Evolutionary conservation across 2,888 invertebrate species (phyloP).

Genomic region (Agrilus mali): DNA sequence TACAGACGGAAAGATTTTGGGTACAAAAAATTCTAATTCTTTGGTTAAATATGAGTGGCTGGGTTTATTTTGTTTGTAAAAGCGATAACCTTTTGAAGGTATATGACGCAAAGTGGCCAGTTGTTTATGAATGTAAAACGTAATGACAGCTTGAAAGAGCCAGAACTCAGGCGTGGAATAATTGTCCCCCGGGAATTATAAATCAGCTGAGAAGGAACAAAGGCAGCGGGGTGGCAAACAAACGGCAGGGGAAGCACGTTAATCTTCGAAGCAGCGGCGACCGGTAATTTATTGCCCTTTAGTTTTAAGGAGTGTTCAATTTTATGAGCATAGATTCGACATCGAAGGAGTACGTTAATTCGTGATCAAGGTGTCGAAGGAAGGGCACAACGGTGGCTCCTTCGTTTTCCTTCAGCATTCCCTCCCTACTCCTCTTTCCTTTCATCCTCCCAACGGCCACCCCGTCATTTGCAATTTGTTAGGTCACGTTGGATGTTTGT

Average conservation of each 20-base stretch:
- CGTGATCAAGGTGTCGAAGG: conserved; percentile 16
- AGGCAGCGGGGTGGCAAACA: conserved; percentile 17
- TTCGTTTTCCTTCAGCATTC: no score
- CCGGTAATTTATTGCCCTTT: conserved; percentile 33
- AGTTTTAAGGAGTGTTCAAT: conserved; percentile 34
- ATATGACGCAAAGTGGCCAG: no score
- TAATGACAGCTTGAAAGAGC: not conserved
- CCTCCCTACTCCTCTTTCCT: no score
- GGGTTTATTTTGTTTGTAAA: no score
- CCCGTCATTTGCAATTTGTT: no score
- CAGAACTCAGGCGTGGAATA: not conserved
- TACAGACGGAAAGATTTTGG: no score
- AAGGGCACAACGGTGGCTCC: no score
- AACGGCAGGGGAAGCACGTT: conserved; percentile 12
- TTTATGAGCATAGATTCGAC: conserved; percentile 26
- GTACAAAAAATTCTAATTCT: no score
- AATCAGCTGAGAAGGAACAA: conserved; percentile 17
- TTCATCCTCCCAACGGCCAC: no score
- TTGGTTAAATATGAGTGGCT: no score
- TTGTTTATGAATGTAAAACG: not conserved
- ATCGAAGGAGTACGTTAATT: conserved; percentile 17
- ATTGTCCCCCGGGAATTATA: conserved; percentile 7
- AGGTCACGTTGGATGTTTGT: no score
- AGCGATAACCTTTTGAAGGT: no score
- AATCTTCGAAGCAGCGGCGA: conserved; percentile 21